A percentile compares a stretch with the other conserved stretches of the same genome.
phyloP scores from a whole-genome alignment of 2,113 vertebrate genomes.

The Eleginops maclovinus region DNA sequence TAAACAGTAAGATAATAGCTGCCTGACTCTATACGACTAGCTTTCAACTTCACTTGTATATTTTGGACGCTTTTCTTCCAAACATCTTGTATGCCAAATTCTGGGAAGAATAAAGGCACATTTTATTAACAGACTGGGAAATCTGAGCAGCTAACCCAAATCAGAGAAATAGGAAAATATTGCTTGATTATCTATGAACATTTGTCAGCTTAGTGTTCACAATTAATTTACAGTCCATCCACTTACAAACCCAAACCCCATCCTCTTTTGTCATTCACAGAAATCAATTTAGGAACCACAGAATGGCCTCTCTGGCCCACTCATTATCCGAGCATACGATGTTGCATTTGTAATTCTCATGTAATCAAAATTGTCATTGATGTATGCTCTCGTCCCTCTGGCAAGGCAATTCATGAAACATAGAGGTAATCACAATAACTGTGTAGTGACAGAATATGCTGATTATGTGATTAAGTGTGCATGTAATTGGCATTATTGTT shows the following conservation, averaged over 20 bases:
- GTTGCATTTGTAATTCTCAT: conserved; percentile 81
- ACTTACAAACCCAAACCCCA: conserved; percentile 75
- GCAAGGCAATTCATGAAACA: conserved; percentile 85
- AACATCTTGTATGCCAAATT: conserved; percentile 56
- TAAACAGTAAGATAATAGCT: conserved; percentile 33
- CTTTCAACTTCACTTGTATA: conserved; percentile 54
- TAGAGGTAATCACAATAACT: conserved; percentile 88
- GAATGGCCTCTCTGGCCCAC: conserved; percentile 80
- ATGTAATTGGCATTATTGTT: conserved; percentile 90
- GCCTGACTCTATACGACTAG: conserved; percentile 27
- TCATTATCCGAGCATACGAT: conserved; percentile 77
- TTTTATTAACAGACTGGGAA: conserved; percentile 65
- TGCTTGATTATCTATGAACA: conserved; percentile 76
- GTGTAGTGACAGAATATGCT: conserved; percentile 88
- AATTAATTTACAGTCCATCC: conserved; percentile 84
- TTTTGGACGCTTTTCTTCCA: conserved; percentile 53
- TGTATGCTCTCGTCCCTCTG: conserved; percentile 84
- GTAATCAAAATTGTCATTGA: conserved; percentile 85
- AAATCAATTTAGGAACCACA: conserved; percentile 82
- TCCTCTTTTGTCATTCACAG: conserved; percentile 76
- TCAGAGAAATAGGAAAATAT: conserved; percentile 75
- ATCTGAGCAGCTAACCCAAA: conserved; percentile 70
- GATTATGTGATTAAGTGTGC: conserved; percentile 89
- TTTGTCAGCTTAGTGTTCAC: conserved; percentile 79
- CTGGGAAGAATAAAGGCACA: conserved; percentile 65